A percentile compares a stretch with the other conserved stretches of the same genome.
These are phyloP conservation scores for Parnassius apollo DNA, from an alignment of 2,888 invertebrate genomes.

Conservation along the genomic window DNA sequence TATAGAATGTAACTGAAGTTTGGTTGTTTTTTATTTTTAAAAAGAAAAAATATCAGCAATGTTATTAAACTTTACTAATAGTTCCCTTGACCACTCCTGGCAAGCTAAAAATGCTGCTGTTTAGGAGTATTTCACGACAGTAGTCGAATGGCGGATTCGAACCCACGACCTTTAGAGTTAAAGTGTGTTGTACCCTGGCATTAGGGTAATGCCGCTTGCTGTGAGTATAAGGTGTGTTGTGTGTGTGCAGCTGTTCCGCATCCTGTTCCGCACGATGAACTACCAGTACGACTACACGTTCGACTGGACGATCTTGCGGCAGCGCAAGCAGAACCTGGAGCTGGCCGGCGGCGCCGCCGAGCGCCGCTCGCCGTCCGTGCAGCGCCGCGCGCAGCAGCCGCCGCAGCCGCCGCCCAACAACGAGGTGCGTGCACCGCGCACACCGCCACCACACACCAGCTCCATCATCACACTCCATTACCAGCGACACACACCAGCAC, in stretches of 20 bases:
- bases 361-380: conserved; percentile 71
- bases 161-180: no score
- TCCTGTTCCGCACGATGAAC: conserved; percentile 99
- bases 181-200: no score
- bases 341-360: conserved; percentile 55
- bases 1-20: no score
- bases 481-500: no score
- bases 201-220: no score
- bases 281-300: conserved; percentile 99
- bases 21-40: no score
- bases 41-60: no score
- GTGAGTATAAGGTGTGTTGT: not conserved
- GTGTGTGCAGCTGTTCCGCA: conserved; percentile 88
- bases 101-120: no score
- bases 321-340: conserved; percentile 84
- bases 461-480: not conserved
- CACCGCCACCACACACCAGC: not conserved
- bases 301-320: conserved; percentile 99
- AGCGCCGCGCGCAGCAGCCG: conserved; percentile 67
- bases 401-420: conserved; percentile 68
- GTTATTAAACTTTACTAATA: no score
- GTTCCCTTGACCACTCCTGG: no score
- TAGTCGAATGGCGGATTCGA: no score
- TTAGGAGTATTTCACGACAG: no score
- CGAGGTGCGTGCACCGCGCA: conserved; percentile 49